Evolutionary conservation across 2,797 vertebrate genomes (phyloP), one percentile per base, ranked within the genome.

Genomic region (Spheniscus humboldti): DNA sequence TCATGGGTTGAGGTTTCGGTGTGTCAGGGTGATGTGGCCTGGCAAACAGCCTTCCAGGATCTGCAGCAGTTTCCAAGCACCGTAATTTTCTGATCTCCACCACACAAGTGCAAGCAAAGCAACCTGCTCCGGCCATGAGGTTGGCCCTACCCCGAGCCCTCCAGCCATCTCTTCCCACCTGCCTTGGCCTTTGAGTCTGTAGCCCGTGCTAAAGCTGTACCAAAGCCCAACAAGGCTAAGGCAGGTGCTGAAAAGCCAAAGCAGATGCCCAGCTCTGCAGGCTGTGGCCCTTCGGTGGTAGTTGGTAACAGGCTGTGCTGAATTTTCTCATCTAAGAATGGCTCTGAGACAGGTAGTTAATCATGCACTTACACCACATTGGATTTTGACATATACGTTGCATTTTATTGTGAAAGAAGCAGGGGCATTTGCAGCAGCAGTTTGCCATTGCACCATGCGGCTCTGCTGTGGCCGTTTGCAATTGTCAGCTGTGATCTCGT

Each of bases 291-390:
- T 69, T 45, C 1, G 3, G 14, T 17, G 59, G 47, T 2, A 18
- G 68, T 37, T 64, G 84, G 24, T 37, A 66, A 41, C 10, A 37
- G 52, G 13, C 52, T n/a, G 31, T 50, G 56, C 25, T 0, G 0
- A 31, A 9, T 55, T 45, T 39, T 45, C n/a, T 28, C 35, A 23
- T 13, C 33, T 24, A 9, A 10, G 28, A 43, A 20, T 10, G 18
- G 25, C 63, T 56, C 8, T 30, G 50, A 15, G 9, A 13, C 7
- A 37, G 19, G 35, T 4, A 37, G 8, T 3, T 13, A n/a, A 5
- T 37, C 25, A 0, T 1, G 8, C 12, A 6, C 1, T 0, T 2
- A 3, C 9, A 16, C 2, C 25, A 4, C 2, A 0, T 2, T 27
- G 11, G 27, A 60, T 48, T 31, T n/a, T 4, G 17, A 8, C 0